A percentile compares a stretch with the other conserved stretches of the same genome.
These are phyloP conservation scores for Drosophila prolongata DNA, from an alignment of 2,888 invertebrate species.

Conservation along the genomic window DNA sequence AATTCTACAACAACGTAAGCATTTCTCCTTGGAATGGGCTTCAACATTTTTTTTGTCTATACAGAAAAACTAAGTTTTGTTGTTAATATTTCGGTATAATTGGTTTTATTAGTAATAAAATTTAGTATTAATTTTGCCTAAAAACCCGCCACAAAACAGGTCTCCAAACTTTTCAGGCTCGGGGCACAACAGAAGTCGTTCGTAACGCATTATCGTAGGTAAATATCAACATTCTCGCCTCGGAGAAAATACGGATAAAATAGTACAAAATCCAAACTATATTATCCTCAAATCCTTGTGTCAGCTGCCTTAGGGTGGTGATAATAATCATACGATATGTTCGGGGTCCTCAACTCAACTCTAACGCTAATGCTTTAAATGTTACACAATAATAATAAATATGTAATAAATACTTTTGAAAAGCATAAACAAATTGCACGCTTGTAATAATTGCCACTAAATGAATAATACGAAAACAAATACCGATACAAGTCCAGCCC, in stretches of 20 bases:
- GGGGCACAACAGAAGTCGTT: slow-evolving; percentile 12
- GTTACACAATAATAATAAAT: slow-evolving; percentile 64
- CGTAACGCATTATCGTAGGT: slow-evolving; percentile 25
- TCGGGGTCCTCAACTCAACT: slow-evolving; percentile 27
- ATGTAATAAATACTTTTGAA: slow-evolving; percentile 73
- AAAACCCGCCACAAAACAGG: slow-evolving; percentile 14
- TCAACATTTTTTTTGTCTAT: background rate
- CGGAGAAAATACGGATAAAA: slow-evolving; percentile 18
- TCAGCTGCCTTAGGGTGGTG: slow-evolving; percentile 44
- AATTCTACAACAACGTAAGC: slow-evolving; percentile 2
- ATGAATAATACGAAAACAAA: slow-evolving; percentile 51
- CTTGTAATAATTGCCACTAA: slow-evolving; percentile 69
- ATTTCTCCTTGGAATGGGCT: background rate
- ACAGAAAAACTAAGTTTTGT: background rate
- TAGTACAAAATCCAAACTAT: slow-evolving; percentile 7
- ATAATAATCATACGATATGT: slow-evolving; percentile 76
- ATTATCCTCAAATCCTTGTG: slow-evolving; percentile 3
- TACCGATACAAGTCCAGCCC: slow-evolving; percentile 34
- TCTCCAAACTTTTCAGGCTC: slow-evolving; percentile 19
- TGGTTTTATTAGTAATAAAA: slow-evolving; percentile 42
- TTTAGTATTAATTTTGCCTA: slow-evolving; percentile 32
- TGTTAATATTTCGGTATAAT: slow-evolving; percentile 19
- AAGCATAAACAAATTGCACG: slow-evolving; percentile 79
- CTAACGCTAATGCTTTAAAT: slow-evolving; percentile 49
- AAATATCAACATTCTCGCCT: slow-evolving; percentile 39